A percentile compares a stretch with the other conserved stretches of the same genome.
phyloP scores from a whole-genome alignment of 1,140 invertebrate species.

The Panagrolaimus sp. region DNA sequence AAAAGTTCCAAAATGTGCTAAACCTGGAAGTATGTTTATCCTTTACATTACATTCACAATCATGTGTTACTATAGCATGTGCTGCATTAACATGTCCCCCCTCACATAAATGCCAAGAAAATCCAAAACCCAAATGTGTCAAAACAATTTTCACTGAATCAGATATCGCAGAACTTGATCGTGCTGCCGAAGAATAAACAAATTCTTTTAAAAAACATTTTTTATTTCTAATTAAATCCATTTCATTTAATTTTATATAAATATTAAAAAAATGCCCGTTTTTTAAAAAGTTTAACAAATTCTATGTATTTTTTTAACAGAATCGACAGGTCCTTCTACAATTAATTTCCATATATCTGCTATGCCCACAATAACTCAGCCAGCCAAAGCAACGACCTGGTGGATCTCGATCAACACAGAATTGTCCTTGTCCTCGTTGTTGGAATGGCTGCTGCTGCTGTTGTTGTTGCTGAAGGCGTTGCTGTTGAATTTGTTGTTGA shows the following conservation, averaged over 20 bases:
- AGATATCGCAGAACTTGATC: conserved; percentile 18
- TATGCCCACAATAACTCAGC: conserved; percentile 29
- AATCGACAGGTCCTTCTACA: conserved; percentile 33
- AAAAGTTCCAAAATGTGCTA: conserved; percentile 23
- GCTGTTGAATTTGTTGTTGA: neutral
- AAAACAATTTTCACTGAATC: conserved; percentile 27
- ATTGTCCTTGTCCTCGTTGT: conserved; percentile 1
- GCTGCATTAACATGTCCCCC: conserved; percentile 28
- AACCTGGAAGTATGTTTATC: conserved; percentile 25
- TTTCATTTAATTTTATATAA: neutral
- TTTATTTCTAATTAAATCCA: neutral
- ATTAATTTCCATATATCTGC: conserved; percentile 28
- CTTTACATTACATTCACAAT: neutral
- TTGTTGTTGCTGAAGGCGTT: neutral
- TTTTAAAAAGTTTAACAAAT: neutral
- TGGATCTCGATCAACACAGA: conserved; percentile 24
- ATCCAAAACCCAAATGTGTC: conserved; percentile 23
- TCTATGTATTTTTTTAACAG: conserved; percentile 15
- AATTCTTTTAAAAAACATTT: neutral
- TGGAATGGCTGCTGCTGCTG: neutral
- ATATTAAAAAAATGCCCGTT: too few species aligned
- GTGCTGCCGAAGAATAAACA: neutral
- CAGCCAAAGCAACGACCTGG: conserved; percentile 22
- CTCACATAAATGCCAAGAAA: conserved; percentile 24
- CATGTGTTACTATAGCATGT: conserved; percentile 26